These are phyloP conservation scores for Sebastes cheni DNA, from an alignment of 2,797 vertebrate species.

Conservation along the genomic window DNA sequence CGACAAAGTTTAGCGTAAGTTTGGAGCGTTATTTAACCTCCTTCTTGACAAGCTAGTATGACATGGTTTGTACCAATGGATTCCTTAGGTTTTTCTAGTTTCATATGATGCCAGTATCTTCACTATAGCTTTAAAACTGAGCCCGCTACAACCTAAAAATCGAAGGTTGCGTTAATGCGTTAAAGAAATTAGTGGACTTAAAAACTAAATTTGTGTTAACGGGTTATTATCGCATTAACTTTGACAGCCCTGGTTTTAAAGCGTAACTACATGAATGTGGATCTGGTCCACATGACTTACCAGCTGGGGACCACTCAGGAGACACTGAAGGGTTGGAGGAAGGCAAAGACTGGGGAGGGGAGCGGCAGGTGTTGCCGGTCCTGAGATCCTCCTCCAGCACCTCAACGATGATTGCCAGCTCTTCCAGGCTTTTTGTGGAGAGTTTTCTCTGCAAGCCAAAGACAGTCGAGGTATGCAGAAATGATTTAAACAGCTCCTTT, in stretches of 20 bases:
- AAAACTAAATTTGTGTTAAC: no score
- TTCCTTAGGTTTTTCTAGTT: no score
- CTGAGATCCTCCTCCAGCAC: slow-evolving; percentile 88
- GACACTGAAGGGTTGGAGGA: neutral
- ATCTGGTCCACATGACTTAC: neutral
- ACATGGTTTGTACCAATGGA: fast-evolving
- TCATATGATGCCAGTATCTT: no score
- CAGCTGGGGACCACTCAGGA: slow-evolving; percentile 26
- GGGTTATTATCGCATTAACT: no score
- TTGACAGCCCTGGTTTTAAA: no score
- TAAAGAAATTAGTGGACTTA: no score
- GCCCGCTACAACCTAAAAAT: no score
- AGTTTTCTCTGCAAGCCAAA: slow-evolving; percentile 72
- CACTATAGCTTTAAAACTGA: no score
- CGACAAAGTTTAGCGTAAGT: no score
- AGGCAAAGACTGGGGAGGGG: neutral
- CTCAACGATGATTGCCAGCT: slow-evolving; percentile 87
- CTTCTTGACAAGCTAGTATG: no score
- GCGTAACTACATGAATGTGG: neutral
- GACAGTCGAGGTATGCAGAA: neutral
- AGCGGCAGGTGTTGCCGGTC: slow-evolving; percentile 24
- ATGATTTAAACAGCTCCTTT: neutral
- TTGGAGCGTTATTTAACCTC: no score
- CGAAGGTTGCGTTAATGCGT: fast-evolving
- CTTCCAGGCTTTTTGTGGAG: slow-evolving; percentile 78